Evolutionary conservation across 2,888 invertebrate species (phyloP).

Genomic region (Orthonevra nobilis): DNA sequence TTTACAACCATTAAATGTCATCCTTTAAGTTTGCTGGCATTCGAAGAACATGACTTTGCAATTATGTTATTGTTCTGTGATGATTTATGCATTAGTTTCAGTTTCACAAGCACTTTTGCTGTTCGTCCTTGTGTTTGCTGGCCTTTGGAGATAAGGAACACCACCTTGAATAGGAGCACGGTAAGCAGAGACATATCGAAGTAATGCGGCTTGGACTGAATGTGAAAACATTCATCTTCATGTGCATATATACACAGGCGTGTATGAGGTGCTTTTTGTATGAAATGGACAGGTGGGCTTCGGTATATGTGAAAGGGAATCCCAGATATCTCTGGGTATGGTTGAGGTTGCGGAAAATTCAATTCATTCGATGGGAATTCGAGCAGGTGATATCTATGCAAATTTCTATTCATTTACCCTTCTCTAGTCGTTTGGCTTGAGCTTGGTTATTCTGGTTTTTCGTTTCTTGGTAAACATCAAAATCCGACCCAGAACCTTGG

Average conservation of each 20-base stretch:
- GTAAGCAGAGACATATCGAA: conserved; percentile 9
- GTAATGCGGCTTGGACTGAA: not conserved
- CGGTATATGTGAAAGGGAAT: not conserved
- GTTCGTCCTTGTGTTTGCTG: conserved; percentile 24
- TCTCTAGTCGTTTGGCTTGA: not conserved
- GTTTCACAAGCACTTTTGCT: conserved; percentile 55
- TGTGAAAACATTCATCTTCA: not conserved
- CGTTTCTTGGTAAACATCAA: not conserved
- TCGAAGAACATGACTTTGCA: conserved; percentile 66
- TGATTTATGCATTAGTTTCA: conserved; percentile 69
- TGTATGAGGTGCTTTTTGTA: not conserved
- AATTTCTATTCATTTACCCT: conserved; percentile 51
- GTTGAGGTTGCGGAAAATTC: conserved; percentile 17
- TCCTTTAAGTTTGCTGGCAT: conserved; percentile 66
- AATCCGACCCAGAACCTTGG: conserved; percentile 3
- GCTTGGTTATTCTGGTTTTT: not conserved
- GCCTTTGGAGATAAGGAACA: conserved; percentile 41
- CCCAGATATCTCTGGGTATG: not conserved
- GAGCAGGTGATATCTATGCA: conserved; percentile 59
- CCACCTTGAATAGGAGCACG: conserved; percentile 7
- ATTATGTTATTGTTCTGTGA: conserved; percentile 68
- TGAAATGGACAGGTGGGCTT: conserved; percentile 24
- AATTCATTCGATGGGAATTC: conserved; percentile 41
- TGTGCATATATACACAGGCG: not conserved
- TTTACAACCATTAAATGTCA: conserved; percentile 69